Percentiles rank a stretch among this genome's conserved stretches.
These are phyloP conservation scores for Cyprinodon tularosa DNA, from an alignment of 2,113 vertebrate genomes.

Conservation along the genomic window DNA sequence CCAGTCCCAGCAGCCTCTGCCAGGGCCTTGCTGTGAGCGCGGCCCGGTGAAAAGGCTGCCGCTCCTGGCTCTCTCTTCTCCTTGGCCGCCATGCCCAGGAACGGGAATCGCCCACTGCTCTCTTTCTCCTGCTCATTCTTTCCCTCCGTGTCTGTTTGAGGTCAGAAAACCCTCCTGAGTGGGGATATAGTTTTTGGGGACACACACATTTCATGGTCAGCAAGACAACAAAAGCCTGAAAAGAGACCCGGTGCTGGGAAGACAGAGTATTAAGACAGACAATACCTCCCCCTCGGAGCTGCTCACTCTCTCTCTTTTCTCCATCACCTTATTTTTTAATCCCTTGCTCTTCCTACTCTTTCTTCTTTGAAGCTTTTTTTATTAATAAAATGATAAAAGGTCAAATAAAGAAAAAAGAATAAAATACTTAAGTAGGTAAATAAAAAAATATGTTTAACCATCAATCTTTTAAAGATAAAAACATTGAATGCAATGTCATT, in stretches of 20 bases:
- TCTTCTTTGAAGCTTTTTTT: slow-evolving; percentile 19
- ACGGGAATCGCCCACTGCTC: slow-evolving; percentile 47
- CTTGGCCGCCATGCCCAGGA: slow-evolving; percentile 59
- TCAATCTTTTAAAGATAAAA: slow-evolving; percentile 19
- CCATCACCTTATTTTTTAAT: slow-evolving; percentile 60
- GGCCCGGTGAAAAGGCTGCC: slow-evolving; percentile 67
- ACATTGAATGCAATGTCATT: no score
- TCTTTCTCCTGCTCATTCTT: slow-evolving; percentile 50
- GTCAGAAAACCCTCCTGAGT: slow-evolving; percentile 71
- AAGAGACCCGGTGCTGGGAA: slow-evolving; percentile 75
- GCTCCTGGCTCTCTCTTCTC: slow-evolving; percentile 57
- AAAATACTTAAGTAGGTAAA: no score
- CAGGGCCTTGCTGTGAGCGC: slow-evolving; percentile 69
- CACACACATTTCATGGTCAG: slow-evolving; percentile 77
- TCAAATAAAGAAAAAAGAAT: background rate
- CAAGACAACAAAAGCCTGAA: slow-evolving; percentile 73
- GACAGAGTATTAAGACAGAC: slow-evolving; percentile 76
- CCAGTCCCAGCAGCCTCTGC: slow-evolving; percentile 56
- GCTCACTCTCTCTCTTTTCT: slow-evolving; percentile 55
- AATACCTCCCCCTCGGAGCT: slow-evolving; percentile 64
- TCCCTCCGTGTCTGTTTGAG: slow-evolving; percentile 62
- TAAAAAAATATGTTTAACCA: background rate
- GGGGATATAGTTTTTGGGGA: slow-evolving; percentile 76
- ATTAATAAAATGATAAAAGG: background rate
- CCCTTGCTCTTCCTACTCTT: slow-evolving; percentile 27